phyloP scores from a whole-genome alignment of 2,888 invertebrate species.

The Folsomia candida region DNA sequence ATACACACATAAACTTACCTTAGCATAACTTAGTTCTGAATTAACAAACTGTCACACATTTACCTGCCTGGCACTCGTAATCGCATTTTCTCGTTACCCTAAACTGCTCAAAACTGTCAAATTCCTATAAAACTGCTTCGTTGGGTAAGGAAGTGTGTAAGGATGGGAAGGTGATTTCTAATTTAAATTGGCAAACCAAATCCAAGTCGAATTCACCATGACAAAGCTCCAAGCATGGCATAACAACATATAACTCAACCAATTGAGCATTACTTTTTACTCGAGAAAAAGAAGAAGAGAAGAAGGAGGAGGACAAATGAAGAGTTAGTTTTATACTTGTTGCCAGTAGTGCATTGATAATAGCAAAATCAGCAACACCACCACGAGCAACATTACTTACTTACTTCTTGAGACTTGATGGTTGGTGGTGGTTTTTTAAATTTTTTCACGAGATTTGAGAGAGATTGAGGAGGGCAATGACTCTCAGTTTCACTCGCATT shows the following conservation, averaged over 20 bases:
- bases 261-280: neutral
- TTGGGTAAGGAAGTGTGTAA: neutral
- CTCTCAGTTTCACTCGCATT: slow-evolving; percentile 8
- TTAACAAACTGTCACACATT: too few relatives aligned
- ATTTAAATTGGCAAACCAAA: slow-evolving; percentile 8
- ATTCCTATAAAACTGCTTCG: neutral
- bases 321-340: too few relatives aligned
- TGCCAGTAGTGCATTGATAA: neutral
- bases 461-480: slow-evolving; percentile 8
- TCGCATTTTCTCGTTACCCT: too few relatives aligned
- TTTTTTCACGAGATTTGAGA: slow-evolving; percentile 3
- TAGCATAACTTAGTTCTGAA: too few relatives aligned
- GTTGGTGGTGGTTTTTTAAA: slow-evolving; percentile 5
- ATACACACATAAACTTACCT: too few relatives aligned
- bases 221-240: neutral
- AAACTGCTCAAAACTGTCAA: neutral
- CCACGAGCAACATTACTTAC: neutral
- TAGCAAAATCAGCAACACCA: too few relatives aligned
- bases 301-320: too few relatives aligned
- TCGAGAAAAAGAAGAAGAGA: neutral
- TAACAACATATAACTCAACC: neutral
- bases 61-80: too few relatives aligned
- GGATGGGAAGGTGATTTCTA: slow-evolving; percentile 8
- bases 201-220: neutral
- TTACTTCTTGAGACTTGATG: neutral